Evolutionary conservation across 2,888 invertebrate genomes (phyloP), one percentile per base, ranked within the genome.

Genomic region (Polyommatus icarus): DNA sequence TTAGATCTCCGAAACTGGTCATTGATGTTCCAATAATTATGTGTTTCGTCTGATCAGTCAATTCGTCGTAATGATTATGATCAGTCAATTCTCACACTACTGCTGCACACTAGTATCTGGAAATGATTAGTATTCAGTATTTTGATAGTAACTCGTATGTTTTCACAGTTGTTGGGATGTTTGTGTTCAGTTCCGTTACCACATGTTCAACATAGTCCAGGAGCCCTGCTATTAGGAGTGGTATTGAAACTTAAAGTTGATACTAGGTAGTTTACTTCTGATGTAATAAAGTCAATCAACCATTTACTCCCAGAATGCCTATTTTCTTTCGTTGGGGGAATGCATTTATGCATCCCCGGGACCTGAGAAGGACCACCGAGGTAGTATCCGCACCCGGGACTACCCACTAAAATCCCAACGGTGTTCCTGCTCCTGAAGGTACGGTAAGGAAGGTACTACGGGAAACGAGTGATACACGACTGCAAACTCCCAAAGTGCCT

Each of bases 161-260:
- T 67, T 73, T 29, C 73, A 46, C 73, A 29, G 75, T 24, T 20
- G 46, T 73, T 12, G 20, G 24, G 12, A 50, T 80, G 84, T 87
- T 88, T 89, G 86, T 89, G 89, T 88, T 83, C 83, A 24, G 85
- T 83, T 85, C 87, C 85, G 83, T 84, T 84, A 85, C 87, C 88
- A 86, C 85, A 86, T 86, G 87, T 84, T 82, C 73, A 20, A 10
- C n/a, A 59, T 61, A 61, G 24, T 61, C 61, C 24, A 61, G 10
- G 4, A 61, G 61, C 12, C 10, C 61, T 12, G 3, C 1, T 61
- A 59, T 59, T 7, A 20, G 3, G 57, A 59, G 57, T 61, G 61
- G 61, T 61, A 61, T 24, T 61, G 24, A 12, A 61, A 61, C 61
- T 61, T 61, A 24, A 24, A 24, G 5, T 54, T 50, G 50, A 50